Conservation (phyloP, 2,797 vertebrate genomes). For the Sebastolobus alascanus region DNA sequence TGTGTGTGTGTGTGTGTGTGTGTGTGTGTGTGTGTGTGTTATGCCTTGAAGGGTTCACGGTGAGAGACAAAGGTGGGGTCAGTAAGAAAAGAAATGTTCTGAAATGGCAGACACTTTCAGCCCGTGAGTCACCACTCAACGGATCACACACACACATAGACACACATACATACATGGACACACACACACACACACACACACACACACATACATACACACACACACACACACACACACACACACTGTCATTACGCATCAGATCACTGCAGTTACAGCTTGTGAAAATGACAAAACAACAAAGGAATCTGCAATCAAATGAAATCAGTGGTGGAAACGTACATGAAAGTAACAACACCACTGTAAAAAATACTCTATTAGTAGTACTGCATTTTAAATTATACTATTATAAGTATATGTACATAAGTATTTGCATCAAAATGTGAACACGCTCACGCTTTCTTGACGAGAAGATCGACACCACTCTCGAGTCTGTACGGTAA, state of each 20-base stretch:
- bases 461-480: too few relatives aligned
- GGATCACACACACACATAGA: not conserved
- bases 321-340: not conserved
- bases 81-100: slow-evolving; percentile 28
- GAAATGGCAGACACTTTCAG: slow-evolving; percentile 46
- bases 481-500: too few relatives aligned
- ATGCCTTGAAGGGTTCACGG: slow-evolving; percentile 33
- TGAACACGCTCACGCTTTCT: too few relatives aligned
- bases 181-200: not conserved
- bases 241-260: slow-evolving; percentile 41
- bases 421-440: not conserved
- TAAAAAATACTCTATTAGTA: not conserved
- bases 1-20: slow-evolving; percentile 26
- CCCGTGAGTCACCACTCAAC: slow-evolving; percentile 28
- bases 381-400: not conserved
- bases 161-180: not conserved
- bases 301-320: too few relatives aligned
- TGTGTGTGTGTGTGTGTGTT: slow-evolving; percentile 16
- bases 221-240: not conserved
- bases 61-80: slow-evolving; percentile 38
- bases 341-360: not conserved
- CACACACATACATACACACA: not conserved
- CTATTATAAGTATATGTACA: not conserved
- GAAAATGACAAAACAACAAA: slow-evolving; percentile 3
- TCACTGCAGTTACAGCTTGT: slow-evolving; percentile 38